phyloP scores from a whole-genome alignment of 2,113 vertebrate species.

The Butorides virescens region DNA sequence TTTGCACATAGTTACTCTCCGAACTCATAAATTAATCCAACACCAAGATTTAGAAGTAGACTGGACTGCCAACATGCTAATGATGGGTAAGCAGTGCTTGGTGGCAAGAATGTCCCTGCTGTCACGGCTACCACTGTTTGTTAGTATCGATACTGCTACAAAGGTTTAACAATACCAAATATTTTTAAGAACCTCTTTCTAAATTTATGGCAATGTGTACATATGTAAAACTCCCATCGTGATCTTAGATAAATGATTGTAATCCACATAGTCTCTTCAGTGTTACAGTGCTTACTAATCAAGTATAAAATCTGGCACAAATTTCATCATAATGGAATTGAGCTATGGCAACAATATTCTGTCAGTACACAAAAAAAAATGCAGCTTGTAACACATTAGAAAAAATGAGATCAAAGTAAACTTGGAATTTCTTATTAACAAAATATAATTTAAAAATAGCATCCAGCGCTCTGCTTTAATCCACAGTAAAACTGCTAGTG shows the following conservation, averaged over 20 bases:
- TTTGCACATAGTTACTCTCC: neutral
- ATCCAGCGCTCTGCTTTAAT: slow-evolving; percentile 40
- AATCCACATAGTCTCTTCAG: neutral
- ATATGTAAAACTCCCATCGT: neutral
- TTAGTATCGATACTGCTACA: neutral
- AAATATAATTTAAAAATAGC: slow-evolving; percentile 54
- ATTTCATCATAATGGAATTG: slow-evolving; percentile 21
- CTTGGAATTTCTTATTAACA: slow-evolving; percentile 33
- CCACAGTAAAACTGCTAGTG: slow-evolving; percentile 44
- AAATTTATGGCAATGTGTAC: neutral
- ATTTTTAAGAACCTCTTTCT: slow-evolving; percentile 2
- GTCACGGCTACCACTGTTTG: neutral
- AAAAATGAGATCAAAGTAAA: slow-evolving; percentile 66
- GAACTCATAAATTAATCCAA: slow-evolving; percentile 14
- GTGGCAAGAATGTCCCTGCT: neutral
- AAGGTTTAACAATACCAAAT: slow-evolving; percentile 24
- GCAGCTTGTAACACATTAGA: neutral
- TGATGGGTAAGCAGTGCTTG: neutral
- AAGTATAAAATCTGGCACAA: slow-evolving; percentile 2
- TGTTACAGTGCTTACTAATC: neutral
- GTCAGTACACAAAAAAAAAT: neutral
- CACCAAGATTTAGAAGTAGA: neutral
- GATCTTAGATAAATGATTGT: neutral
- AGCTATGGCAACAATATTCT: neutral
- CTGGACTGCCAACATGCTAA: neutral